Evolutionary conservation across 1,140 invertebrate genomes (phyloP), one percentile per base, ranked within the genome.

Genomic region (Ericerus pela): DNA sequence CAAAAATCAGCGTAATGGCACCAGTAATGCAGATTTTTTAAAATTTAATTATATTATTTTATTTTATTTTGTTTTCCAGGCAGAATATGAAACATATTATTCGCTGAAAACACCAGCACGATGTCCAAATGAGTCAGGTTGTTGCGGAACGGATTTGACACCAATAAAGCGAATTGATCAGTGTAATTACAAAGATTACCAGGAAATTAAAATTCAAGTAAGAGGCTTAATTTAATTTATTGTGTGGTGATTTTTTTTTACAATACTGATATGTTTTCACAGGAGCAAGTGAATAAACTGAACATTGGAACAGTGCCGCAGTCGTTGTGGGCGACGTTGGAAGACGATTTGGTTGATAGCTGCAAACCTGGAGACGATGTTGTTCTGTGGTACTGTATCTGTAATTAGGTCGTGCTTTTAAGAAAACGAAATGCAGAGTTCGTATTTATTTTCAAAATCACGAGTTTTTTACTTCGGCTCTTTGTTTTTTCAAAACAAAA

Each of bases 301-400:
- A 73, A 73, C 47, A 71, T 86, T 58, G 84, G 84, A 12, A 77
- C 76, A 18, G 81, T 88, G 62, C 85, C 85, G 1, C 73, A 78
- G n/a, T 79, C 82, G 10, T 78, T 88, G 70, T 82, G 79, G 76
- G 78, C 91, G 1, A 78, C 84, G 28, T 68, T 93, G 30, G 80
- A 92, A 66, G 81, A 92, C 74, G 88, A 93, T 71, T 72, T 94
- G 11, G 85, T 92, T 1, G 88, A 92, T 69, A 71, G 69, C 53
- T 91, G 88, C 68, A 88, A 88, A 69, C 86, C 89, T 57, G 89
- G 90, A 11, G 88, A 93, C 75, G 82, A 88, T 76, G 77, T 94
- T 12, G 77, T 79, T 61, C 77, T 93, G 38, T 84, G 80, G 88
- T 91, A 71, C 66, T 67, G 22, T 41, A 5, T 58, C 11, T 31